These are phyloP conservation scores for Lepetodrilus schrolli DNA, from an alignment of 2,888 invertebrate genomes.

Conservation along the genomic window DNA sequence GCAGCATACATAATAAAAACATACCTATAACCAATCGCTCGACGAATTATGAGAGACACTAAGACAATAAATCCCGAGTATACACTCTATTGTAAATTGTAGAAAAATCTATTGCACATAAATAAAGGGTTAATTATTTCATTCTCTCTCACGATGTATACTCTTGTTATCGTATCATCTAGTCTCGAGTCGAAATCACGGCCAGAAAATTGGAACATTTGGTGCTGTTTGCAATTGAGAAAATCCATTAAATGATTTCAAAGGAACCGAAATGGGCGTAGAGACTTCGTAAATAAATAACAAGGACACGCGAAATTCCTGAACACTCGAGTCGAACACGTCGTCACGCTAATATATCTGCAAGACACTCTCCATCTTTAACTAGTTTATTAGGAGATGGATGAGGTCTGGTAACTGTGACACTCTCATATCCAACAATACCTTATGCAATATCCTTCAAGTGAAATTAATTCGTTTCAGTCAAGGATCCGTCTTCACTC, in stretches of 20 bases:
- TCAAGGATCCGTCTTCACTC: too few species aligned
- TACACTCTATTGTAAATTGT: too few species aligned
- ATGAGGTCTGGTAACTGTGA: too few species aligned
- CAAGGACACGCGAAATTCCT: not conserved
- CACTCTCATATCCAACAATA: too few species aligned
- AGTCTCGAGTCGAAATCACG: not conserved
- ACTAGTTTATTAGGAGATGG: not conserved
- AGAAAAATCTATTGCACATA: too few species aligned
- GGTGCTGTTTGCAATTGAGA: not conserved
- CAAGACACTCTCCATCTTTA: not conserved
- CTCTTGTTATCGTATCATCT: not conserved
- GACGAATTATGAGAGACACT: too few species aligned
- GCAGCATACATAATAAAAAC: too few species aligned
- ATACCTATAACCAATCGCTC: too few species aligned
- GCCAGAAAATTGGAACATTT: not conserved
- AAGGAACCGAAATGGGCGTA: not conserved
- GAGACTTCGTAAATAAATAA: not conserved
- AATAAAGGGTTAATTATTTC: too few species aligned
- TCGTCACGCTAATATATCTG: not conserved
- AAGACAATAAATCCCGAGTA: too few species aligned
- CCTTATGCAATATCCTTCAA: too few species aligned
- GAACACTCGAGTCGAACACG: not conserved
- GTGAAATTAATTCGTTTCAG: too few species aligned
- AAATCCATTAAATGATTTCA: slow-evolving; percentile 14
- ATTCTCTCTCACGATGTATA: not conserved